phyloP scores from a whole-genome alignment of 35 echinoderm and acorn worm species.

The Ophiothrix spiculata region DNA sequence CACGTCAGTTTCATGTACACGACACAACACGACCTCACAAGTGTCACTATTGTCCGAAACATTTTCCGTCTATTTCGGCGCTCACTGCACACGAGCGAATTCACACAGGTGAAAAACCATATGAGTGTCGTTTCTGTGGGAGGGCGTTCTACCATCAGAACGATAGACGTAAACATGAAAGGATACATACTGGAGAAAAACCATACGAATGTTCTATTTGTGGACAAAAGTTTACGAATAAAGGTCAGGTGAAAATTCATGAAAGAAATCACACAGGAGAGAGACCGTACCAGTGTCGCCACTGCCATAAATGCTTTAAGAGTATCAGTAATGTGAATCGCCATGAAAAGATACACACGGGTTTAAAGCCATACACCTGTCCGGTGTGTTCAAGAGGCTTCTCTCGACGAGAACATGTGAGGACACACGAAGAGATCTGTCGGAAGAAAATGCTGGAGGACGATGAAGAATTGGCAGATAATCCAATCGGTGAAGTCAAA shows the following conservation, averaged over 20 bases:
- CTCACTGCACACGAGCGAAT: slow-evolving; percentile 22
- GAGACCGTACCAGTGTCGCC: slow-evolving; percentile 47
- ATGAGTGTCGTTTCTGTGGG: slow-evolving; percentile 30
- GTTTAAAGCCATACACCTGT: slow-evolving; percentile 58
- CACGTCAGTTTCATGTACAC: background rate
- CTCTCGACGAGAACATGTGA: background rate
- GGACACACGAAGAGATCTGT: background rate
- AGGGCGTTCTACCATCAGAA: background rate
- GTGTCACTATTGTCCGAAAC: slow-evolving; percentile 44
- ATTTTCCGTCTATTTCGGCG: slow-evolving; percentile 20
- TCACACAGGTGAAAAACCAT: slow-evolving; percentile 55
- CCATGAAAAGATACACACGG: slow-evolving; percentile 54
- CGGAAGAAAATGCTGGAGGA: background rate
- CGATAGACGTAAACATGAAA: slow-evolving; percentile 3
- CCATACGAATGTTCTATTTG: slow-evolving; percentile 32
- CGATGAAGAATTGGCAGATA: background rate
- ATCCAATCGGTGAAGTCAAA: background rate
- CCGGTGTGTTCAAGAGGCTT: slow-evolving; percentile 11
- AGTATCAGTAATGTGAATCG: slow-evolving; percentile 28
- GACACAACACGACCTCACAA: slow-evolving; percentile 21
- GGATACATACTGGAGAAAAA: slow-evolving; percentile 43
- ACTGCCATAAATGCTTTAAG: slow-evolving; percentile 55
- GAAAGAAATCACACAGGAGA: slow-evolving; percentile 60
- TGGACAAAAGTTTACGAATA: slow-evolving; percentile 14
- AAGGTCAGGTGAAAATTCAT: slow-evolving; percentile 30